A percentile compares a stretch with the other conserved stretches of the same genome.
These are phyloP conservation scores for Sceliomorpha sp. DNA, from an alignment of 2,888 invertebrate genomes.

Conservation along the genomic window DNA sequence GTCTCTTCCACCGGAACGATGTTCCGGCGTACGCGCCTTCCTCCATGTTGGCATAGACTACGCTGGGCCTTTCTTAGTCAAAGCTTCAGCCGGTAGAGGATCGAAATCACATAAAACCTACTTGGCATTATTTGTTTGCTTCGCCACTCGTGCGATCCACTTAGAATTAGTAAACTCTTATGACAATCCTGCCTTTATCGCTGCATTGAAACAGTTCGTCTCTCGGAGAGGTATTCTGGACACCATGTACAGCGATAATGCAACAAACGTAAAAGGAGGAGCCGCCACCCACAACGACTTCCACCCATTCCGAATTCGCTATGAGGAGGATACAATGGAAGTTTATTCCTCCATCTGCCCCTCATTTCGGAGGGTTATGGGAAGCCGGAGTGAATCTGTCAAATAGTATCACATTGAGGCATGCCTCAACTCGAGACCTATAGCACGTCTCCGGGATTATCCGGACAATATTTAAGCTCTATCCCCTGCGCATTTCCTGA, in stretches of 20 bases:
- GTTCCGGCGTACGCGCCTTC: not conserved
- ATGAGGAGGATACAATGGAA: too few species aligned
- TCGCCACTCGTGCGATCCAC: too few species aligned
- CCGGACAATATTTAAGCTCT: conserved; percentile 1
- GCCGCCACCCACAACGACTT: too few species aligned
- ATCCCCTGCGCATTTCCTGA: conserved; percentile 14
- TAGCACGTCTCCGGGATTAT: not conserved
- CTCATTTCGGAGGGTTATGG: not conserved
- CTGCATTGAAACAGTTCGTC: not conserved
- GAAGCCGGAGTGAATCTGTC: too few species aligned
- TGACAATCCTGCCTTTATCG: too few species aligned
- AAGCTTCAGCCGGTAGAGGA: not conserved
- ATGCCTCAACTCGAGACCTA: conserved; percentile 4
- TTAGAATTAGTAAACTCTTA: not conserved
- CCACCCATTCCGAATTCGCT: too few species aligned
- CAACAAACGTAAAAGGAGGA: too few species aligned
- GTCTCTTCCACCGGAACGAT: not conserved
- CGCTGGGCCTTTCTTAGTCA: not conserved
- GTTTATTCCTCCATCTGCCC: not conserved
- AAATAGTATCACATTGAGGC: not conserved
- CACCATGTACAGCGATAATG: too few species aligned
- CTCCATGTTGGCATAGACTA: not conserved
- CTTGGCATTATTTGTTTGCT: not conserved
- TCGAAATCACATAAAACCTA: not conserved
- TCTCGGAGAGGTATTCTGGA: not conserved